phyloP scores from a whole-genome alignment of 2,797 vertebrate species.

The Vespertilio murinus region DNA sequence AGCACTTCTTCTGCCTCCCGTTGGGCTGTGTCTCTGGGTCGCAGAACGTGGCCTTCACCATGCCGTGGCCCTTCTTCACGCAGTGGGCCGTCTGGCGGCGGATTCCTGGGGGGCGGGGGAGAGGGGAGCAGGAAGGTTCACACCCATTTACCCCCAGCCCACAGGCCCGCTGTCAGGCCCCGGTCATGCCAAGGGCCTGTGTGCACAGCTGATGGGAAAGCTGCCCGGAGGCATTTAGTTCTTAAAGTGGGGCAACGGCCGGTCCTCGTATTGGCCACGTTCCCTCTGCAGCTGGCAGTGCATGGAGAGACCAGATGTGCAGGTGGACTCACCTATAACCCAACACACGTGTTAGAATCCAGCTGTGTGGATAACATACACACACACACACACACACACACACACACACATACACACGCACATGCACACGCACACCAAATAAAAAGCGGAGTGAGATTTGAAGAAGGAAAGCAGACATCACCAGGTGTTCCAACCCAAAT shows the following conservation, averaged over 20 bases:
- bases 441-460: background rate
- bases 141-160: background rate
- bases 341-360: background rate
- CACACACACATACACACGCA: background rate
- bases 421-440: background rate
- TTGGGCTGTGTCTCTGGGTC: constrained; percentile 88
- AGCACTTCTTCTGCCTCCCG: constrained; percentile 90
- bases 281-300: background rate
- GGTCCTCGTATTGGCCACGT: background rate
- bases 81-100: constrained; percentile 90
- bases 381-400: background rate
- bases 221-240: background rate
- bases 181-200: background rate
- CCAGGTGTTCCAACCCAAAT: background rate
- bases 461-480: background rate
- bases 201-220: background rate
- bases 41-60: constrained; percentile 91
- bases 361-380: background rate
- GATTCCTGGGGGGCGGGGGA: constrained; percentile 83
- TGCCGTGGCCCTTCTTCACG: constrained; percentile 87
- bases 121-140: background rate
- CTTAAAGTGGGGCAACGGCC: background rate
- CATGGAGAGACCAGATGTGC: background rate
- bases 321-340: background rate
- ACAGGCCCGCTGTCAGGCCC: background rate